Base-by-base conservation (phyloP, 2,888 invertebrate genomes). In the Glyphotaelius pellucidus region DNA sequence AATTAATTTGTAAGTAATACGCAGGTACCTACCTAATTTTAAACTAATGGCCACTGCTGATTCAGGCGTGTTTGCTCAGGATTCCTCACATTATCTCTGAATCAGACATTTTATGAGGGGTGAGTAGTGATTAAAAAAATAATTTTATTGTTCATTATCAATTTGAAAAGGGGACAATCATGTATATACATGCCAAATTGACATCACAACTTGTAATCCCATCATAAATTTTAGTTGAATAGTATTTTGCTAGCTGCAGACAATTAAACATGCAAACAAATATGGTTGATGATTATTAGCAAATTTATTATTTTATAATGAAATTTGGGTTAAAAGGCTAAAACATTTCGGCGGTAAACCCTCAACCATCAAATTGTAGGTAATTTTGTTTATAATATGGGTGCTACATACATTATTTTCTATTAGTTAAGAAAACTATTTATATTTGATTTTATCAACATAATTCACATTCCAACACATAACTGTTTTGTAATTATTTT, bases 401-500 rank as follows among this genome's bases (percentile, higher is more conserved):
- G 67, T 67, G 67, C 25, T 67, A 67, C 67, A 67, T 67, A 67
- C 52, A 67, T 19, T 52, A 52, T 67, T 67, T 67, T 67, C 19
- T 67, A 67, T 67, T 67, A n/a, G 9, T 25, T 25, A 67, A 67
- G 67, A 67, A 67, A 67, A 67, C 67, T n/a, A 67, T 67, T 67
- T 67, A 67, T 67, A n/a, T 67, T 67, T 67, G 67, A 67, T 67
- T 67, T 67, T n/a, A 67, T 67, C n/a, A 25, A 67, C 5, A 67
- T 84, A 35, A 84, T 81, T 35, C 38, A 84, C 84, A 84, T 84
- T 84, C 84, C 84, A 35, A 38, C 84, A 32, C 38, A 84, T 32
- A 84, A 84, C 38, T 84, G 84, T 84, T 84, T 32, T 84, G 84
- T 84, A 84, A 84, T 32, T 84, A 84, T 84, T 84, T 84, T 84